These are phyloP conservation scores for Pantherophis vulpinus DNA, from an alignment of 2,797 vertebrate species.

Conservation along the genomic window DNA sequence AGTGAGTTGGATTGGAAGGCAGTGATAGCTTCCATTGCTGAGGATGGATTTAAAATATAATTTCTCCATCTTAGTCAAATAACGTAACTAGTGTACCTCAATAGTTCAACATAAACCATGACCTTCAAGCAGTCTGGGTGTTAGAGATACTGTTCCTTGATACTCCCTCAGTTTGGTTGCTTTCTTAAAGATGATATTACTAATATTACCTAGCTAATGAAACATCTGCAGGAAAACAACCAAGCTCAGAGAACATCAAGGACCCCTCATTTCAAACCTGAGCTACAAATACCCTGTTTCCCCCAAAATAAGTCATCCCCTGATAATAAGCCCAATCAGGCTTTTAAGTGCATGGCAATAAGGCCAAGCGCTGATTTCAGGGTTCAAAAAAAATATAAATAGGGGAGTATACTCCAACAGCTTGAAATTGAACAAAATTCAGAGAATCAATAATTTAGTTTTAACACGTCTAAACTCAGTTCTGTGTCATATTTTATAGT, in stretches of 20 bases:
- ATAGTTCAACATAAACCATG: neutral
- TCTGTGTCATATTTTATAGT: neutral
- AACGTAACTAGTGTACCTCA: neutral
- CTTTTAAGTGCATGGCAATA: too few species aligned
- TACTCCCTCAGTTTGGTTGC: neutral
- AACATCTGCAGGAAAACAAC: too few species aligned
- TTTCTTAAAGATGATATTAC: neutral
- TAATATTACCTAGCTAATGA: too few species aligned
- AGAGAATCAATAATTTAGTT: slow-evolving; percentile 4
- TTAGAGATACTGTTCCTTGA: neutral
- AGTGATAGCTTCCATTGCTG: neutral
- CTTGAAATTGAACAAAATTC: neutral
- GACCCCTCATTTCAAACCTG: neutral
- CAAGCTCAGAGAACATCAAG: too few species aligned
- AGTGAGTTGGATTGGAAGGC: neutral
- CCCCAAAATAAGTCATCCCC: too few species aligned
- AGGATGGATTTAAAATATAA: neutral
- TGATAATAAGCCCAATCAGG: too few species aligned
- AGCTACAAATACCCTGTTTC: neutral
- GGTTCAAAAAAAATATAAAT: neutral
- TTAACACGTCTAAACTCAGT: slow-evolving; percentile 31
- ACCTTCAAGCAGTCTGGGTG: neutral
- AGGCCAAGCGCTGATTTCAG: too few species aligned
- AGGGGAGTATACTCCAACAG: neutral
- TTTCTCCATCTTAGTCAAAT: neutral